These are phyloP conservation scores for Chorisops tibialis DNA, from an alignment of 2,888 invertebrate species.

Conservation along the genomic window DNA sequence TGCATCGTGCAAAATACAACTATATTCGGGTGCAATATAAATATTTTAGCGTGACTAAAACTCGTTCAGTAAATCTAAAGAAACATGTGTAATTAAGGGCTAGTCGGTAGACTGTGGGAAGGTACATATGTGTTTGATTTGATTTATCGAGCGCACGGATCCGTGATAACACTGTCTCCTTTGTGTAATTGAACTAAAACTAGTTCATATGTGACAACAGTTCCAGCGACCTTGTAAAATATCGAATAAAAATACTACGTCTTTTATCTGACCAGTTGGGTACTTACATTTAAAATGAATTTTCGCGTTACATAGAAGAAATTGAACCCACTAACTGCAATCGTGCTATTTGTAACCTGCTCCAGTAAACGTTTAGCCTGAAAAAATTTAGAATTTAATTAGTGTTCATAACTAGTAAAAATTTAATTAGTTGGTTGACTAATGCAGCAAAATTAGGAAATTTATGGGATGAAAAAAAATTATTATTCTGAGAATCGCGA, in stretches of 20 bases:
- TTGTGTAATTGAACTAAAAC: constrained; percentile 37
- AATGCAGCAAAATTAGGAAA: too few relatives aligned
- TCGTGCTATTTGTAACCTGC: constrained; percentile 54
- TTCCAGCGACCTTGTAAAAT: constrained; percentile 58
- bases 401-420: too few relatives aligned
- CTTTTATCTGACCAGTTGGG: neutral
- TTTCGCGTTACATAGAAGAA: constrained; percentile 57
- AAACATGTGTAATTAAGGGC: too few relatives aligned
- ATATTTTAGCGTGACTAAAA: too few relatives aligned
- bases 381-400: neutral
- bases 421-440: too few relatives aligned
- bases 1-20: too few relatives aligned
- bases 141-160: constrained; percentile 34
- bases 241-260: neutral
- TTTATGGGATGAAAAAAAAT: too few relatives aligned
- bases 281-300: constrained; percentile 55
- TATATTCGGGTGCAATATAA: too few relatives aligned
- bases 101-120: too few relatives aligned
- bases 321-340: constrained; percentile 57
- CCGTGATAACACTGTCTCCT: constrained; percentile 36
- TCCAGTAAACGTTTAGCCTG: constrained; percentile 57
- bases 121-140: neutral
- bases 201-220: constrained; percentile 55
- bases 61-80: too few relatives aligned
- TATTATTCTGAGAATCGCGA: too few relatives aligned